Base-by-base conservation (phyloP, 2,113 vertebrate genomes). In the Nansenia antarctica region DNA sequence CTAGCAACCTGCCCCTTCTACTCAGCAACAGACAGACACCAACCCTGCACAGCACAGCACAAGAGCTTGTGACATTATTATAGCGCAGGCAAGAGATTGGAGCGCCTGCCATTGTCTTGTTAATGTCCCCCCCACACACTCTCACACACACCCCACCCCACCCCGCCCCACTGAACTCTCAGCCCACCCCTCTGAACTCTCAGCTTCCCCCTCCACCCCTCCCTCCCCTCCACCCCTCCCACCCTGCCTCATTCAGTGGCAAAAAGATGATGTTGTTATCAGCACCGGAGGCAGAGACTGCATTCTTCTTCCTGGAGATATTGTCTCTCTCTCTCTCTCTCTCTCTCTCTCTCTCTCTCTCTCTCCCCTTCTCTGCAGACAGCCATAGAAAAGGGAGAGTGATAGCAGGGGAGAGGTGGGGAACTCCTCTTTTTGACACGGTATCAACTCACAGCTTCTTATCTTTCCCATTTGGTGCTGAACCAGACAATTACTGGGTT, bases 391-490 rank as follows among this genome's bases (percentile, higher is more conserved):
- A 32, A 73, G 74, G 15, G 62, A 63, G 70, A 86, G 73, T 2
- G 70, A 81, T 77, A 66, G 72, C 57, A 31, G 70, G 29, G 4
- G 32, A 39, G 65, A 37, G 69, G 24, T 30, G 77, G 79, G 75
- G 73, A 83, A 88, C 80, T 83, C 81, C 59, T 84, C 85, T 80
- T 83, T 82, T 22, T 85, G 87, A 88, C 85, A 85, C 70, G 73
- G 15, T 74, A 80, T 90, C 84, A 86, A 82, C 82, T 73, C 74
- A 14, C 32, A 7, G 18, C 86, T 89, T 85, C 93, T 94, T 93
- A 94, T 93, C 57, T 69, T 87, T 87, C 83, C 85, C 81, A 85
- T 91, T 91, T 85, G 87, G 90, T 91, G 93, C 87, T 90, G 92
- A 93, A 85, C 80, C 72, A 92, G 89, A 85, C 52, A 89, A 92